These are phyloP conservation scores for Anodontia alba DNA, from an alignment of 2,888 invertebrate species.

Conservation along the genomic window DNA sequence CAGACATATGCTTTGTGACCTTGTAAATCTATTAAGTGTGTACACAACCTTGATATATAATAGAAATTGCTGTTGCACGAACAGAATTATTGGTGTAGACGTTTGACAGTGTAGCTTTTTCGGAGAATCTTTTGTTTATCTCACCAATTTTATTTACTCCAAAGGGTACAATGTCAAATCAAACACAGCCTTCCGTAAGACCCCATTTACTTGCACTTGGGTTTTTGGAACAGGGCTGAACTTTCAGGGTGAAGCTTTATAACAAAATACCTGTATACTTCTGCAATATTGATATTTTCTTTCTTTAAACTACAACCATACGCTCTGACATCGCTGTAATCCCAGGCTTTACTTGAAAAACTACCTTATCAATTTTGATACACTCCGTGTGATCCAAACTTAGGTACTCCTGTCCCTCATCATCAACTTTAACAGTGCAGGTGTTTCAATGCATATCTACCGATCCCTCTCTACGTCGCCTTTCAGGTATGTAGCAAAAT, in stretches of 20 bases:
- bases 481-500: constrained; percentile 9
- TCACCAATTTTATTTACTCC: constrained; percentile 22
- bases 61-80: constrained; percentile 15
- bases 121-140: constrained; percentile 14
- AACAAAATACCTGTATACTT: constrained; percentile 6
- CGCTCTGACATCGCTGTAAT: constrained; percentile 20
- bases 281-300: constrained; percentile 8
- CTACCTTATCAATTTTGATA: constrained; percentile 25
- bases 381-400: neutral
- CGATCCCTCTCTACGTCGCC: constrained; percentile 20
- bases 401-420: constrained; percentile 8
- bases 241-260: neutral
- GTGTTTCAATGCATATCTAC: neutral
- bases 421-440: constrained; percentile 17
- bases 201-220: neutral
- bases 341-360: constrained; percentile 23
- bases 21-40: constrained; percentile 10
- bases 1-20: constrained; percentile 25
- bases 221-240: neutral
- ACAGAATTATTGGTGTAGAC: constrained; percentile 19
- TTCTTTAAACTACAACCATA: neutral
- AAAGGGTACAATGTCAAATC: constrained; percentile 9
- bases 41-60: neutral
- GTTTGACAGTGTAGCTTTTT: neutral
- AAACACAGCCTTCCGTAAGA: neutral